Evolutionary conservation across 2,113 vertebrate species (phyloP).

Genomic region (Oreotrochilus melanogaster): DNA sequence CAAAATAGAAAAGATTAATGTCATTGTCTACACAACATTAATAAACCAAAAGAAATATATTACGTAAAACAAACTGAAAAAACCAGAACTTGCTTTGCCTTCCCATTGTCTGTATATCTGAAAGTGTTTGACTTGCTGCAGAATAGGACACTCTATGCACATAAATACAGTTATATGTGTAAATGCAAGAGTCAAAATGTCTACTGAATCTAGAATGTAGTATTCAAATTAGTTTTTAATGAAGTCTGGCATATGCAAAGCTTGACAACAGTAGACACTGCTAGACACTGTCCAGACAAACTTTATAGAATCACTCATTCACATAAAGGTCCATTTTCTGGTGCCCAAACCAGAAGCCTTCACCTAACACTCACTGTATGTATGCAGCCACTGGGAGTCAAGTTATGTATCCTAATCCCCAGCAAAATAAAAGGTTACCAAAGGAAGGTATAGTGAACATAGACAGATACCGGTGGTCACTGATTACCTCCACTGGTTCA

Average conservation of each 20-base stretch:
- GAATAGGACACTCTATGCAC: background rate
- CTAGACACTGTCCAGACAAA: background rate
- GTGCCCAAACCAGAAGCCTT: background rate
- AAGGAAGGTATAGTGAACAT: background rate
- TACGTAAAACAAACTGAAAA: background rate
- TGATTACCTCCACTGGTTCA: background rate
- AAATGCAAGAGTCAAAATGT: background rate
- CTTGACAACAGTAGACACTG: background rate
- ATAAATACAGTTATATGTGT: background rate
- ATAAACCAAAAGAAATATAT: background rate
- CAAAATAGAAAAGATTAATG: constrained; percentile 17
- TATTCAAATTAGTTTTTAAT: background rate
- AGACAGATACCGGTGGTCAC: background rate
- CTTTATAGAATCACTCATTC: background rate
- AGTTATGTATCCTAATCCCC: background rate
- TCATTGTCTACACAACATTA: background rate
- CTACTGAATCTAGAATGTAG: background rate
- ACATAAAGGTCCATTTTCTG: background rate
- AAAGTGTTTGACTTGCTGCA: background rate
- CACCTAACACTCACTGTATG: background rate
- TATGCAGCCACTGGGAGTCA: background rate
- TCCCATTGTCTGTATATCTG: background rate
- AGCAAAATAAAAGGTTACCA: background rate
- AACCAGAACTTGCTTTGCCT: background rate
- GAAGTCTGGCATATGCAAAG: background rate